A percentile compares a stretch with the other conserved stretches of the same genome.
phyloP scores from a whole-genome alignment of 2,888 invertebrate species.

The Rotaria macrura region DNA sequence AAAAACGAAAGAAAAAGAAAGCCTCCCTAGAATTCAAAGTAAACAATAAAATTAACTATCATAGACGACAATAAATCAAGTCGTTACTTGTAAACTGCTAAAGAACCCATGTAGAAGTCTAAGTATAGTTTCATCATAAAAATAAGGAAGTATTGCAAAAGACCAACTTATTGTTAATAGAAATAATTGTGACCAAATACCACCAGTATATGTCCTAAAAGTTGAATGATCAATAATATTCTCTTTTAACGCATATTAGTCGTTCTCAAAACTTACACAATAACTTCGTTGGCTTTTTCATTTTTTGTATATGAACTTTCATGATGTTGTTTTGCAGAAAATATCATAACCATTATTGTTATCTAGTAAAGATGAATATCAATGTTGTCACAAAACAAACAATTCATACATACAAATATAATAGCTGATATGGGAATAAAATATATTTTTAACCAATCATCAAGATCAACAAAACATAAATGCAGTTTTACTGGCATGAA shows the following conservation, averaged over 20 bases:
- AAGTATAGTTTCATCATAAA: slow-evolving; percentile 46
- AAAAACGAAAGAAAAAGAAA: slow-evolving; percentile 50
- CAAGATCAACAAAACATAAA: slow-evolving; percentile 35
- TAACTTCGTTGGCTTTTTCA: slow-evolving; percentile 49
- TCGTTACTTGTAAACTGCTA: slow-evolving; percentile 46
- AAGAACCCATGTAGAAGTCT: slow-evolving; percentile 49
- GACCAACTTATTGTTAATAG: slow-evolving; percentile 47
- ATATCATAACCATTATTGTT: slow-evolving; percentile 47
- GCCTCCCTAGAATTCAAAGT: slow-evolving; percentile 44
- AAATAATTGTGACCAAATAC: slow-evolving; percentile 50
- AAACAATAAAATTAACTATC: slow-evolving; percentile 12
- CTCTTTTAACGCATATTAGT: not conserved
- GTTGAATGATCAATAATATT: no score
- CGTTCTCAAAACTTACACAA: slow-evolving; percentile 41
- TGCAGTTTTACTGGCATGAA: not conserved
- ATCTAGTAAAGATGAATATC: slow-evolving; percentile 40
- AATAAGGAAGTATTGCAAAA: slow-evolving; percentile 47
- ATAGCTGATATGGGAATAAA: slow-evolving; percentile 47
- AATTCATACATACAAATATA: slow-evolving; percentile 41
- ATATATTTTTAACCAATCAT: slow-evolving; percentile 46
- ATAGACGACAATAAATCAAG: not conserved
- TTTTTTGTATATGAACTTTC: slow-evolving; percentile 51
- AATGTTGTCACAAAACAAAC: no score
- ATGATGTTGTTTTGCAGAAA: slow-evolving; percentile 50
- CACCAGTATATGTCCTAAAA: slow-evolving; percentile 47